Evolutionary conservation across 2,888 invertebrate genomes (phyloP), one percentile per base, ranked within the genome.

Genomic region (Oscheius sp.): DNA sequence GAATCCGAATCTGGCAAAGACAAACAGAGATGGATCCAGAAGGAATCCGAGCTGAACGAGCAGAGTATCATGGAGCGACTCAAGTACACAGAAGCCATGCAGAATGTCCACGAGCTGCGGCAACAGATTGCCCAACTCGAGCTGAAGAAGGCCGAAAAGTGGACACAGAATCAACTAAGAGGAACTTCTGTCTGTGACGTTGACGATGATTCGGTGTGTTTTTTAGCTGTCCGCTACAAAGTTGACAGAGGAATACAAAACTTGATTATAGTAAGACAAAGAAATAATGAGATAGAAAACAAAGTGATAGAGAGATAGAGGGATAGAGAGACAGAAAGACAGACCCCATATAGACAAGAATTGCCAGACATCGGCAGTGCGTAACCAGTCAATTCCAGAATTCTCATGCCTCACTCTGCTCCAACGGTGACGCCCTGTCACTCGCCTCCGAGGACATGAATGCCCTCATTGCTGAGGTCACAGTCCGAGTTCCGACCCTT

Each of bases 81-180:
- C 79, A 93, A 94, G 83, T 96, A 96, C 88, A 95, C 96, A 75
- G 98, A 98, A 89, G 95, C 95, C 88, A 94, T 95, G 75, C 96
- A 97, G 90, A 93, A 93, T 76, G 93, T 97, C 77, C 96, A 96
- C 2, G 96, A 96, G 90, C 92, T 97, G 35, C 94, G 94, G 81
- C 95, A 95, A 86, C 95, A 95, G 91, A 94, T 98, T 76, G 95
- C 96, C 9, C 93, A 95, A 88, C 92, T 96, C 83, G 96, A 97
- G 91, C 92, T 95, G 81, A 95, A 95, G 79, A 87, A 82, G 48
- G 88, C 88, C n/a, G 88, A 88, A 72, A 86, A 86, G 66, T 84
- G 83, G 81, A 88, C 88, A 1, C 82, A 85, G 50, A 84, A 83
- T 53, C 88, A 88, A 66, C 77, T 88, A 59, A 73, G 87, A 57